Conservation (phyloP, 2,888 invertebrate species). For the Euphydryas editha region DNA sequence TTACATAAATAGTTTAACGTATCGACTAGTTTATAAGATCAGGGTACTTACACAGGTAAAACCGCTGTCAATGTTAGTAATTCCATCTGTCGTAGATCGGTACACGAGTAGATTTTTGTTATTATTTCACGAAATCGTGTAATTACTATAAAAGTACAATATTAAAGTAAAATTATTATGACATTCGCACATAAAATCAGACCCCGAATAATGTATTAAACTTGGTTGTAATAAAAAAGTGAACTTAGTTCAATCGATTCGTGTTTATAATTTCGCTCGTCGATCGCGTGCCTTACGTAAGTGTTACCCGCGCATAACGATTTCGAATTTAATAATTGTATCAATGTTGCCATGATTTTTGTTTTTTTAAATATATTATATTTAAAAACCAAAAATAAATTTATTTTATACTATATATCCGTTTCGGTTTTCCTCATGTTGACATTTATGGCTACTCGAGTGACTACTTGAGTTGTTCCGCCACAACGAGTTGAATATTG, state of each 20-base stretch:
- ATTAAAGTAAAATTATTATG: neutral
- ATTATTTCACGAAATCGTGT: too few relatives aligned
- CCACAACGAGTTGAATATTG: too few relatives aligned
- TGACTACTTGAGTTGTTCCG: too few relatives aligned
- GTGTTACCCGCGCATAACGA: constrained; percentile 31
- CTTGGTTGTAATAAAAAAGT: neutral
- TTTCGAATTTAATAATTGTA: constrained; percentile 8
- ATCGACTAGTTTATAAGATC: too few relatives aligned
- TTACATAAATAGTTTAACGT: too few relatives aligned
- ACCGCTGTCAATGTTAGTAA: too few relatives aligned
- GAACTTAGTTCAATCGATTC: constrained; percentile 22
- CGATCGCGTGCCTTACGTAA: constrained; percentile 44
- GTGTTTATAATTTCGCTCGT: constrained; percentile 34
- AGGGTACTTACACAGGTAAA: too few relatives aligned
- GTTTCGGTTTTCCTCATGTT: neutral
- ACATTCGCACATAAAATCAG: neutral
- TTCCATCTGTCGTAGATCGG: too few relatives aligned
- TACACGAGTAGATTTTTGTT: too few relatives aligned
- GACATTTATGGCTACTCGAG: too few relatives aligned
- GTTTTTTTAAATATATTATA: neutral
- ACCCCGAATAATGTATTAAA: neutral
- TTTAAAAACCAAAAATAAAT: too few relatives aligned
- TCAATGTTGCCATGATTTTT: constrained; percentile 4
- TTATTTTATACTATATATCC: neutral
- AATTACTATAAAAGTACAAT: too few relatives aligned